A percentile compares a stretch with the other conserved stretches of the same genome.
phyloP scores from a whole-genome alignment of 2,888 invertebrate genomes.

The Drosophila koepferae region DNA sequence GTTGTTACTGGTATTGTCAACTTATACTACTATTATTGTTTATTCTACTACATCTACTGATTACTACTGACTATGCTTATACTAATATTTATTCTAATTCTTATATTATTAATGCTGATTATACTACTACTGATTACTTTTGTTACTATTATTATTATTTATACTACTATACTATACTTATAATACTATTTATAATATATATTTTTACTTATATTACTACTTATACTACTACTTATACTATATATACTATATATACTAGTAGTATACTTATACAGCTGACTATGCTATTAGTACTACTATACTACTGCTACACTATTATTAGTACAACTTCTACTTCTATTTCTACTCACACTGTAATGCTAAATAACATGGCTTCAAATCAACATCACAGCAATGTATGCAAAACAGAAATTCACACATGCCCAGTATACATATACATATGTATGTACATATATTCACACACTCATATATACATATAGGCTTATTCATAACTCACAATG shows the following conservation, averaged over 20 bases:
- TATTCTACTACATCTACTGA: no score
- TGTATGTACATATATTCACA: neutral
- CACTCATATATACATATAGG: slow-evolving; percentile 8
- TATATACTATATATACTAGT: no score
- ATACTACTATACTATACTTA: no score
- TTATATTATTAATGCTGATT: no score
- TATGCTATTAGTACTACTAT: neutral
- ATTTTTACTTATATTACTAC: no score
- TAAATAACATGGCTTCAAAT: slow-evolving; percentile 30
- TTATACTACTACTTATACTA: no score
- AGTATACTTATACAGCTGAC: no score
- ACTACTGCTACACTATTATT: neutral
- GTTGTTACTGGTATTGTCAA: no score
- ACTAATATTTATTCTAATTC: neutral
- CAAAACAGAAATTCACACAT: slow-evolving; percentile 48
- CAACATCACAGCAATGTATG: slow-evolving; percentile 55
- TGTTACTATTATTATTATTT: no score
- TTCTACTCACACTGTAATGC: slow-evolving; percentile 6
- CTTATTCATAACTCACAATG: slow-evolving; percentile 39
- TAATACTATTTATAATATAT: neutral
- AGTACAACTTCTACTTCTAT: neutral
- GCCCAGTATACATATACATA: neutral
- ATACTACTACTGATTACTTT: no score
- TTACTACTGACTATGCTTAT: no score
- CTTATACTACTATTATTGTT: no score